Evolutionary conservation across 1,140 invertebrate genomes (phyloP).

Genomic region (Pseudomyrmex concolor): DNA sequence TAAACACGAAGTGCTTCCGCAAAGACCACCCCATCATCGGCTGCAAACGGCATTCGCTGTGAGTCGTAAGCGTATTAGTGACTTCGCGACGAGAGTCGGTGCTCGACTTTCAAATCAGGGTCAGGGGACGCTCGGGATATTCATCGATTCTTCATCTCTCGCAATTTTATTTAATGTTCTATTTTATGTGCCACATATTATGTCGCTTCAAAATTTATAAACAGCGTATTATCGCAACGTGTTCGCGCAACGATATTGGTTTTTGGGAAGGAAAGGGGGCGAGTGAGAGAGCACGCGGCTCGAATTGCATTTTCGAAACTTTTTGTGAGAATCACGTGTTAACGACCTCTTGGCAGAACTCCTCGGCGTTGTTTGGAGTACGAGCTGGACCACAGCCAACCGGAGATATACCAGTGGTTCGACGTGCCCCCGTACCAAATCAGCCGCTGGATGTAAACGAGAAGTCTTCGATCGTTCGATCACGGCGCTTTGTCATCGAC

Average conservation of each 20-base stretch:
- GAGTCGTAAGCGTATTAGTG: slow-evolving; percentile 52
- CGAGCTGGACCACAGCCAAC: slow-evolving; percentile 82
- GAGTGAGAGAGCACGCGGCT: not conserved
- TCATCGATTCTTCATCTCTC: slow-evolving; percentile 19
- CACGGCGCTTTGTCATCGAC: slow-evolving; percentile 4
- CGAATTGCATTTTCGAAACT: slow-evolving; percentile 1
- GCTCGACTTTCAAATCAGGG: slow-evolving; percentile 45
- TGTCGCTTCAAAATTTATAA: slow-evolving; percentile 12
- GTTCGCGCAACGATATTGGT: not conserved
- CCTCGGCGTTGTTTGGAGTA: slow-evolving; percentile 85
- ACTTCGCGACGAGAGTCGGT: not conserved
- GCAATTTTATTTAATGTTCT: slow-evolving; percentile 29
- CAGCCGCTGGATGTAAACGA: not conserved
- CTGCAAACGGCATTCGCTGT: slow-evolving; percentile 83
- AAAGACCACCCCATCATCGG: slow-evolving; percentile 88
- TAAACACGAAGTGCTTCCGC: slow-evolving; percentile 89
- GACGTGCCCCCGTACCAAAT: slow-evolving; percentile 84
- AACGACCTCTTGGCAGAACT: slow-evolving; percentile 64
- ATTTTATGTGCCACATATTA: not conserved
- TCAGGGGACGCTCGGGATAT: slow-evolving; percentile 1
- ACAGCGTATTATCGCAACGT: not conserved
- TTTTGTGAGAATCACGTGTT: slow-evolving; percentile 47
- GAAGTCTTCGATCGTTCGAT: slow-evolving; percentile 39
- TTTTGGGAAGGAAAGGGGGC: too few species aligned
- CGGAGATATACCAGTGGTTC: slow-evolving; percentile 87